phyloP scores from a whole-genome alignment of 2,113 vertebrate genomes.

The Lethenteron camtschaticum region DNA sequence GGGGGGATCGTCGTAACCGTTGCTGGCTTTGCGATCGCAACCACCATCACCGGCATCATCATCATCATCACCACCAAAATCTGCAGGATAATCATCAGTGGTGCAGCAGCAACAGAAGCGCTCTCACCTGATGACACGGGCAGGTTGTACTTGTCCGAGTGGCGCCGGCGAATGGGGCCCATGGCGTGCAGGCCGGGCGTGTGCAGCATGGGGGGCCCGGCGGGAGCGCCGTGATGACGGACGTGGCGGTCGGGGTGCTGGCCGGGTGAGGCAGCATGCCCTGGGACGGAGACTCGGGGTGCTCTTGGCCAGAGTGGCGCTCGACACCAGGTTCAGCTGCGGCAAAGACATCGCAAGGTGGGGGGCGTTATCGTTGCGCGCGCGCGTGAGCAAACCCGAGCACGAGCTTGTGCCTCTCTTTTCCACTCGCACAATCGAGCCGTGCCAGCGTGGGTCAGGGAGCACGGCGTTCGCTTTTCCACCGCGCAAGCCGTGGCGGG shows the following conservation, averaged over 20 bases:
- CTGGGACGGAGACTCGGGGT: conserved; percentile 57
- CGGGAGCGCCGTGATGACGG: conserved; percentile 75
- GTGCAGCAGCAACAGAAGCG: no score
- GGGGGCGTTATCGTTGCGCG: no score
- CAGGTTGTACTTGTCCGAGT: conserved; percentile 94
- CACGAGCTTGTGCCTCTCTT: no score
- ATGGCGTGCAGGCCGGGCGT: conserved; percentile 69
- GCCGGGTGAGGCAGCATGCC: conserved; percentile 85
- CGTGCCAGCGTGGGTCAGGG: no score
- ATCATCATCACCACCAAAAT: neutral
- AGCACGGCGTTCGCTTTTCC: no score
- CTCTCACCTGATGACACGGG: conserved; percentile 81
- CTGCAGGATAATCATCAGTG: neutral
- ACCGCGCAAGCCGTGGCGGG: no score
- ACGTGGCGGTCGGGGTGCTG: conserved; percentile 47
- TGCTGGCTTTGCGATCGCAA: neutral
- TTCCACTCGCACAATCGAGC: no score
- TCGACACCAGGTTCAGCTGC: conserved; percentile 66
- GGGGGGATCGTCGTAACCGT: neutral
- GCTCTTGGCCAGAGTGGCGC: conserved; percentile 63
- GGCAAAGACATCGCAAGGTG: neutral
- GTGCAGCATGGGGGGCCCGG: conserved; percentile 87
- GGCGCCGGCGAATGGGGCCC: conserved; percentile 67
- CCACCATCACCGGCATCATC: neutral
- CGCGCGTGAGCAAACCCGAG: no score